A percentile compares a stretch with the other conserved stretches of the same genome.
phyloP scores from a whole-genome alignment of 2,797 vertebrate species.

The Luscinia luscinia region DNA sequence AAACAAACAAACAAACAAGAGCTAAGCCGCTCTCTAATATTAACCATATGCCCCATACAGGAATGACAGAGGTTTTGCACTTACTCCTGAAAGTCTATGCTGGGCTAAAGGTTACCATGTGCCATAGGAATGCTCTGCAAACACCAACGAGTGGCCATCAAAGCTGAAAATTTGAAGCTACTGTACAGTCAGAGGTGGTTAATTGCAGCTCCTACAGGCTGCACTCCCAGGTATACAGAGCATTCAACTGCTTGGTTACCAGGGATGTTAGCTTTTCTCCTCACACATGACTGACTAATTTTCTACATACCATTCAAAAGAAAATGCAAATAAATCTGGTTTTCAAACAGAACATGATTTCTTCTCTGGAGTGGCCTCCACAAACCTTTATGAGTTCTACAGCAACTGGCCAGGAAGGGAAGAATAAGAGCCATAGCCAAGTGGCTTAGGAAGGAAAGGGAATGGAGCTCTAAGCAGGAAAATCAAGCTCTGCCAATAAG shows the following conservation, averaged over 20 bases:
- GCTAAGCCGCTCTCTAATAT: neutral
- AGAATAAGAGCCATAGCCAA: neutral
- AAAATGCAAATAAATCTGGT: neutral
- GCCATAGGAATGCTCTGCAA: constrained; percentile 52
- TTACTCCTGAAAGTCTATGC: neutral
- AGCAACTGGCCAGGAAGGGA: neutral
- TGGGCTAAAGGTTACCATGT: constrained; percentile 44
- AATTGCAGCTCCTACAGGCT: constrained; percentile 55
- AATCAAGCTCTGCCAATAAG: neutral
- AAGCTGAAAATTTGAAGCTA: constrained; percentile 44
- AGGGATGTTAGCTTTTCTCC: constrained; percentile 39
- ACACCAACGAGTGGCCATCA: neutral
- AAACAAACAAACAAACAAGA: neutral
- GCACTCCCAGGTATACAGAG: constrained; percentile 16
- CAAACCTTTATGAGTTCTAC: neutral
- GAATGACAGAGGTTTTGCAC: constrained; percentile 4
- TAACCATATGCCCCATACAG: neutral
- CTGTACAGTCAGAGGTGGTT: constrained; percentile 9
- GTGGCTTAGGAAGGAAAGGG: neutral
- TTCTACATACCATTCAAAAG: constrained; percentile 12
- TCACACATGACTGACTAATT: constrained; percentile 19
- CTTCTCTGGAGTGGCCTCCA: neutral
- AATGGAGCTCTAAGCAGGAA: neutral
- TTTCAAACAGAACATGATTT: neutral
- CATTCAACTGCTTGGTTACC: constrained; percentile 32